These are phyloP conservation scores for Lacerta bilineata DNA, from an alignment of 2,797 vertebrate genomes.

Conservation along the genomic window DNA sequence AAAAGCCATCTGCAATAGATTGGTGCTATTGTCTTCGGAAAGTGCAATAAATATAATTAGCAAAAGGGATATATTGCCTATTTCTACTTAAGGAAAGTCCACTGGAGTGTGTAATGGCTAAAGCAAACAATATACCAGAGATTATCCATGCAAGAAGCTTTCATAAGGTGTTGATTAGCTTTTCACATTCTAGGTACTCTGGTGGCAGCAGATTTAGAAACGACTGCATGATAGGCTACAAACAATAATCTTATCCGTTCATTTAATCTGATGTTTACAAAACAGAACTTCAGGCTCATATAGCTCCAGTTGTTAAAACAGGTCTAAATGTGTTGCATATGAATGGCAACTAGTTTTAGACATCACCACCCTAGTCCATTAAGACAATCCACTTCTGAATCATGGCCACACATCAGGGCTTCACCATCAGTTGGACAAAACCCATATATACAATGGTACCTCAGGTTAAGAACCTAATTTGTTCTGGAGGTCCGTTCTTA, in stretches of 20 bases:
- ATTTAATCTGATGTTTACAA: conserved; percentile 36
- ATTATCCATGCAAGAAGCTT: conserved; percentile 40
- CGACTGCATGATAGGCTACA: conserved; percentile 22
- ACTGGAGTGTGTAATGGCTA: conserved; percentile 37
- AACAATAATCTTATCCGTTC: conserved; percentile 20
- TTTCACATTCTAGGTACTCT: conserved; percentile 43
- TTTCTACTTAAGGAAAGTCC: conserved; percentile 62
- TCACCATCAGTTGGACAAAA: too few relatives aligned
- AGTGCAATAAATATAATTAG: conserved; percentile 37
- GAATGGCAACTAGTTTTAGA: conserved; percentile 26
- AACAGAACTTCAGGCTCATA: conserved; percentile 28
- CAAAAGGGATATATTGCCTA: conserved; percentile 24
- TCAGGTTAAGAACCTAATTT: too few relatives aligned
- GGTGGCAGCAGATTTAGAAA: not conserved
- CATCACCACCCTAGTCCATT: not conserved
- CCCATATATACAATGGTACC: too few relatives aligned
- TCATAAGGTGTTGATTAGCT: conserved; percentile 44
- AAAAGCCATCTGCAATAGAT: conserved; percentile 19
- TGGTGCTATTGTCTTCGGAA: conserved; percentile 22
- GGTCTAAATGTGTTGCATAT: conserved; percentile 20
- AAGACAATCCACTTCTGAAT: not conserved
- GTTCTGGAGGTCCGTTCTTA: too few relatives aligned
- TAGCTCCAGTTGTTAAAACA: conserved; percentile 34
- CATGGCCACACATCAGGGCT: too few relatives aligned
- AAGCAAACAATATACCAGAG: conserved; percentile 62